A percentile compares a stretch with the other conserved stretches of the same genome.
These are phyloP conservation scores for Dryomyza anilis DNA, from an alignment of 2,888 invertebrate genomes.

Conservation along the genomic window DNA sequence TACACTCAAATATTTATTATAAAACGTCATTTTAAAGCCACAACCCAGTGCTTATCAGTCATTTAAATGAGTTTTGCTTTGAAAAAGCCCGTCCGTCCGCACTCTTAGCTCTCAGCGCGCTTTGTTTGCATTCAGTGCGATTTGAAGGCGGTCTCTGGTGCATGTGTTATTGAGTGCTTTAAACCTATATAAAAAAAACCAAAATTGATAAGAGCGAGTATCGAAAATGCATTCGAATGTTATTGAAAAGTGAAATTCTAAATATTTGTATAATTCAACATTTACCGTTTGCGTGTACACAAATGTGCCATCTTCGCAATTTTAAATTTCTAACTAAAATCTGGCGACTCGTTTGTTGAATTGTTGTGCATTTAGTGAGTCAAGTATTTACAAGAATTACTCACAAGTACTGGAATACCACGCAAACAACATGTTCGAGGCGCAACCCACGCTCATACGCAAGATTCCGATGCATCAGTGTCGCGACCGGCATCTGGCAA, in stretches of 20 bases:
- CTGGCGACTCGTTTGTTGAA: too few species aligned
- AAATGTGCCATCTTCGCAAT: too few species aligned
- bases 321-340: too few species aligned
- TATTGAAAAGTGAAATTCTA: too few species aligned
- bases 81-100: neutral
- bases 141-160: conserved; percentile 11
- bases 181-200: too few species aligned
- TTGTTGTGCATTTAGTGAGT: too few species aligned
- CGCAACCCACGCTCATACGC: conserved; percentile 61
- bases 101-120: neutral
- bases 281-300: too few species aligned
- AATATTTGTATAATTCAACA: too few species aligned
- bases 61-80: neutral
- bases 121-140: conserved; percentile 13
- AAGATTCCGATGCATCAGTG: conserved; percentile 72
- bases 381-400: too few species aligned
- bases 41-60: conserved; percentile 1
- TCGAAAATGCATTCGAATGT: too few species aligned
- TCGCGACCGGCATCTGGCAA: conserved; percentile 71
- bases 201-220: too few species aligned
- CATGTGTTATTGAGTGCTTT: conserved; percentile 30
- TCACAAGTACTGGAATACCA: neutral
- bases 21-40: neutral
- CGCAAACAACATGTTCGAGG: conserved; percentile 35
- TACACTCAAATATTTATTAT: neutral